These are phyloP conservation scores for Notospermus geniculatus DNA, from an alignment of 1,140 invertebrate genomes.

Conservation along the genomic window DNA sequence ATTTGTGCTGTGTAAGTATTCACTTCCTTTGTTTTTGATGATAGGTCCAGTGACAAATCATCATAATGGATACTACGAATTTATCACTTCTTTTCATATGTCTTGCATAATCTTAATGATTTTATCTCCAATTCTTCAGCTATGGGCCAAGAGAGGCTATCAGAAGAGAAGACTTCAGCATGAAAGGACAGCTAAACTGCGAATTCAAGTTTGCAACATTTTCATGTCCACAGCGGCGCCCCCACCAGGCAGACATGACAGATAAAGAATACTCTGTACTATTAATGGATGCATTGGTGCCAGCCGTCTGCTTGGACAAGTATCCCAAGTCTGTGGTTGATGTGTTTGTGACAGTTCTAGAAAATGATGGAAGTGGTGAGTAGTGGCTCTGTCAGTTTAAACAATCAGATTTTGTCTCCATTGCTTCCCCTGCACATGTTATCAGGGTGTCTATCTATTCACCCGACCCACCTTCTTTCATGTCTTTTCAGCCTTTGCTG, in stretches of 20 bases:
- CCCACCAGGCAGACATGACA: constrained; percentile 67
- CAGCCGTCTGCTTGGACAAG: constrained; percentile 71
- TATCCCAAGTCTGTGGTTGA: constrained; percentile 75
- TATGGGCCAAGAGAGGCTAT: constrained; percentile 83
- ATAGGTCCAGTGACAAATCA: too few species aligned
- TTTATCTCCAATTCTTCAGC: constrained; percentile 28
- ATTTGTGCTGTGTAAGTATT: constrained; percentile 75
- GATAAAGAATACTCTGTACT: constrained; percentile 68
- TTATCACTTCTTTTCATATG: too few species aligned
- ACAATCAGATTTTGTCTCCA: too few species aligned
- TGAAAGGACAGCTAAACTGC: constrained; percentile 76
- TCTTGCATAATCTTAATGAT: neutral
- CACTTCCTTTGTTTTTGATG: too few species aligned
- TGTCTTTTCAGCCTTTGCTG: constrained; percentile 68
- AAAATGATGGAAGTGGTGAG: constrained; percentile 74
- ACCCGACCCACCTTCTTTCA: too few species aligned
- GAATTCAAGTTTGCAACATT: constrained; percentile 86
- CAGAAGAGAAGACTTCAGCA: constrained; percentile 71
- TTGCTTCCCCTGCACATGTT: too few species aligned
- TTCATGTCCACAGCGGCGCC: constrained; percentile 66
- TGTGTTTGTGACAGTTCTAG: constrained; percentile 77
- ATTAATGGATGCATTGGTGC: constrained; percentile 78
- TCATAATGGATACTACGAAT: too few species aligned
- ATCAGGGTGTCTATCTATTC: too few species aligned
- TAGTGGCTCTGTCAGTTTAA: too few species aligned